Conservation (phyloP, 2,888 invertebrate genomes). For the Dastarcus helophoroides region DNA sequence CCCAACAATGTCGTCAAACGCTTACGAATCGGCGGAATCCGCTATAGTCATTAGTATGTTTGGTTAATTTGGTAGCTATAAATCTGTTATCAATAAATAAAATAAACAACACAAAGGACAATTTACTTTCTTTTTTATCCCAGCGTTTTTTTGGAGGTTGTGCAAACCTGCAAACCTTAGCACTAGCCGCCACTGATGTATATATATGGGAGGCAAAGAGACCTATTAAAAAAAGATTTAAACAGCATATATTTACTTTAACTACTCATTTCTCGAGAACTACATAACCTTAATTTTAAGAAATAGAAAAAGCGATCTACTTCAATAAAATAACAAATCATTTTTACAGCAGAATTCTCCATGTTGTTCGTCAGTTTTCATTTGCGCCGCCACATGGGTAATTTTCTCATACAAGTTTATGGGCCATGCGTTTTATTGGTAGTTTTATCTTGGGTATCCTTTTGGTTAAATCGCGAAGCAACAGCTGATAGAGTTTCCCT, state of each 20-base stretch:
- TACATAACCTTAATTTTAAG: too few relatives aligned
- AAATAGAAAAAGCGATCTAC: background rate
- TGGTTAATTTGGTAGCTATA: too few relatives aligned
- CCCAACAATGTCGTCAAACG: too few relatives aligned
- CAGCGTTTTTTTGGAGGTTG: too few relatives aligned
- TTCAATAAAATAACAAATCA: background rate
- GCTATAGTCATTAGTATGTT: too few relatives aligned
- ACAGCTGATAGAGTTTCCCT: conserved; percentile 72
- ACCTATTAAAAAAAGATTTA: background rate
- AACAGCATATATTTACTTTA: background rate
- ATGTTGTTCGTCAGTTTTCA: conserved; percentile 66
- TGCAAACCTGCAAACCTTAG: too few relatives aligned
- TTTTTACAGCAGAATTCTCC: conserved; percentile 51
- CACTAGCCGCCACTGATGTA: too few relatives aligned
- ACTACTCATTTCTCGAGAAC: background rate
- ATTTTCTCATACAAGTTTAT: conserved; percentile 77
- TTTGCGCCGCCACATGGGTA: conserved; percentile 73
- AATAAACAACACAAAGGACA: too few relatives aligned
- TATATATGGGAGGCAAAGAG: too few relatives aligned
- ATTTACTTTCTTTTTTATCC: too few relatives aligned
- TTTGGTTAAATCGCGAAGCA: conserved; percentile 76
- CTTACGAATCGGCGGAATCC: too few relatives aligned
- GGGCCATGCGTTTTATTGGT: conserved; percentile 74
- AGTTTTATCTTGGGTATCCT: conserved; percentile 79
- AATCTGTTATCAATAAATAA: too few relatives aligned